Base-by-base conservation (phyloP, 2,797 vertebrate species). In the Sphaeramia orbicularis region DNA sequence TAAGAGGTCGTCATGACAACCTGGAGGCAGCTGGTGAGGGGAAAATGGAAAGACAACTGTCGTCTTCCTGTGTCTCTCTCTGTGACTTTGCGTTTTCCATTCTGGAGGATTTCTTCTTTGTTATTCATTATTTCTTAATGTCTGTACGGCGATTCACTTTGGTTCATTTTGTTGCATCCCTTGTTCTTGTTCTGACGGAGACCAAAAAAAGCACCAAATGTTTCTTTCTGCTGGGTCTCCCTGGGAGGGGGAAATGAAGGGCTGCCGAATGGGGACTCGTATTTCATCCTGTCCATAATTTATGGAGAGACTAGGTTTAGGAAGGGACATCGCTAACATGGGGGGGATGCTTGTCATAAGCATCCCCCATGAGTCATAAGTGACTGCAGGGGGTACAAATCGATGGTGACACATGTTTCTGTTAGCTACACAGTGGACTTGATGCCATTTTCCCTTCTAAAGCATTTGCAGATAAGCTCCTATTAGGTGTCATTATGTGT, bases 1-100 rank as follows among this genome's bases (percentile, higher is more conserved):
- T 86, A 88, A 92, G 85, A 87, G 86, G 88, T 92, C 60, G 78
- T 84, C 88, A 88, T 93, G 92, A 91, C 88, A 92, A 91, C 89
- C 71, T 53, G 70, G 66, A 78, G 83, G 74, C 78, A 88, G 79
- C 72, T 63, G 14, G 36, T 55, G 69, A 76, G 69, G 54, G 56
- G 78, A 35, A 50, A 83, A 71, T 75, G 65, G 62, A 85, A 87
- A 81, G 63, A 63, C 48, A 45, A 44, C 44, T 51, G 52, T 74
- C 16, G 65, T 65, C 35, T 16, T 65, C 21, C 67, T 62, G 44
- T 9, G 6, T 27, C 47, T 54, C 57, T 61, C 7, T 53, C 16
- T 67, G 74, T 91, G 90, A 91, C 86, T 85, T 83, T 83, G 83
- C 83, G 81, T 62, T 88, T 86, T 86, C 67, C 69, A 36, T 68